Conservation (phyloP, 2,888 invertebrate species). For the Agelastica alni region DNA sequence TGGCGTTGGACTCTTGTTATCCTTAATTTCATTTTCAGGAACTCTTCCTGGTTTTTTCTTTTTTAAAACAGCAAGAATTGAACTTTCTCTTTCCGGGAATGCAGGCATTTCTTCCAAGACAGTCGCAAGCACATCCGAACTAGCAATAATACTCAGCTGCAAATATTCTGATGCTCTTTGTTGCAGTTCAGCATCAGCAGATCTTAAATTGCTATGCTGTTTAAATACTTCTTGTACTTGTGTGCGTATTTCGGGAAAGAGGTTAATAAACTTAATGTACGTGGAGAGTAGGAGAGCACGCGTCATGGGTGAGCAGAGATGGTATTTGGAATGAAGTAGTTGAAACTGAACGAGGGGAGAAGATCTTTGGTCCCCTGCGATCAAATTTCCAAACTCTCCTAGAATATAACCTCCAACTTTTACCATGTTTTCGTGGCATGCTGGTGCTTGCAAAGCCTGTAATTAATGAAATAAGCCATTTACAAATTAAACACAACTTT, state of each 20-base stretch:
- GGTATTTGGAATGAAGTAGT: conserved; percentile 97
- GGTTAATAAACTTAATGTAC: conserved; percentile 98
- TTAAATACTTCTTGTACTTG: conserved; percentile 92
- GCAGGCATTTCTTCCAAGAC: conserved; percentile 99
- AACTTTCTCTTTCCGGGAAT: conserved; percentile 97
- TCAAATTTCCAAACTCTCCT: conserved; percentile 98
- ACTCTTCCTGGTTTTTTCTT: conserved; percentile 97
- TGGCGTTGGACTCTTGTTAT: conserved; percentile 76
- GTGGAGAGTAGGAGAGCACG: conserved; percentile 95
- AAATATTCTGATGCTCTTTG: conserved; percentile 98
- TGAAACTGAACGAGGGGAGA: conserved; percentile 98
- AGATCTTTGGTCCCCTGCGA: conserved; percentile 97
- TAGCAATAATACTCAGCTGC: conserved; percentile 93
- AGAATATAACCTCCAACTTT: conserved; percentile 99
- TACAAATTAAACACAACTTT: too few species aligned
- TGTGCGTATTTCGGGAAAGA: conserved; percentile 97
- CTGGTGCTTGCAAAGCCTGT: conserved; percentile 93
- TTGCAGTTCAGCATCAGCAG: conserved; percentile 97
- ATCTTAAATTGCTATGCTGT: conserved; percentile 93
- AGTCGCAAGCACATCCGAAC: conserved; percentile 95
- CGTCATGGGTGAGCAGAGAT: conserved; percentile 96
- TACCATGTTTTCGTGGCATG: conserved; percentile 99
- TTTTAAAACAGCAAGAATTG: conserved; percentile 95
- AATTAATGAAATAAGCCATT: too few species aligned
- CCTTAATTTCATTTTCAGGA: conserved; percentile 84